A percentile compares a stretch with the other conserved stretches of the same genome.
phyloP scores from a whole-genome alignment of 1,140 invertebrate species.

The Drosophila kurseongensis region DNA sequence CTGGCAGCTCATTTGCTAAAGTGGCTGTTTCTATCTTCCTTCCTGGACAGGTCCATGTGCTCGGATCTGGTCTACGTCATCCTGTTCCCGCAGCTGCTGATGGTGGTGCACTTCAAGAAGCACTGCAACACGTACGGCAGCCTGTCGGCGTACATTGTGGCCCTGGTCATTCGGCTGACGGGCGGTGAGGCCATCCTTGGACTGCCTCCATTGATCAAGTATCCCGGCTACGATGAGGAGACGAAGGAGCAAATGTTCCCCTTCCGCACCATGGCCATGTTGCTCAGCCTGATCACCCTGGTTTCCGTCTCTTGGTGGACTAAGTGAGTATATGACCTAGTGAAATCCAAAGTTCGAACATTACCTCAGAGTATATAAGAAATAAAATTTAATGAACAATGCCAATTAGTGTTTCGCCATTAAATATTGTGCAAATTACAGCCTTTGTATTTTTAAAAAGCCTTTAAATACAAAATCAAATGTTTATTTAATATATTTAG shows the following conservation, averaged over 20 bases:
- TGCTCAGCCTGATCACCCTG: constrained; percentile 91
- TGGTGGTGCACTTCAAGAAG: constrained; percentile 97
- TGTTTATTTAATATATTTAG: too few species aligned
- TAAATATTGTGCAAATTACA: too few species aligned
- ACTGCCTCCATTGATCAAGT: constrained; percentile 93
- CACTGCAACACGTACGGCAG: constrained; percentile 99
- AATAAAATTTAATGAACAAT: too few species aligned
- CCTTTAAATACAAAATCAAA: too few species aligned
- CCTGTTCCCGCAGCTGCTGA: constrained; percentile 96
- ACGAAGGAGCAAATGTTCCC: constrained; percentile 92
- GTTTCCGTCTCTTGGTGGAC: constrained; percentile 91
- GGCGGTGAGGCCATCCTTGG: constrained; percentile 95
- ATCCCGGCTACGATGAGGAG: constrained; percentile 92
- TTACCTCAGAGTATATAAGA: too few species aligned
- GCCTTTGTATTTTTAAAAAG: too few species aligned
- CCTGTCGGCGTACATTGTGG: constrained; percentile 94
- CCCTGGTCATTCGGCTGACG: constrained; percentile 92
- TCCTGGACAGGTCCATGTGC: constrained; percentile 92
- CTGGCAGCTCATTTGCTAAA: constrained; percentile 51
- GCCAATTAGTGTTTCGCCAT: too few species aligned
- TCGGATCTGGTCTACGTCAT: constrained; percentile 99
- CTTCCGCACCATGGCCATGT: constrained; percentile 96
- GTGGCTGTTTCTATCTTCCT: constrained; percentile 11
- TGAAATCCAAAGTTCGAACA: too few species aligned
- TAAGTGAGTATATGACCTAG: constrained; percentile 85